These are phyloP conservation scores for Falco punctatus DNA, from an alignment of 2,113 vertebrate species.

Conservation along the genomic window DNA sequence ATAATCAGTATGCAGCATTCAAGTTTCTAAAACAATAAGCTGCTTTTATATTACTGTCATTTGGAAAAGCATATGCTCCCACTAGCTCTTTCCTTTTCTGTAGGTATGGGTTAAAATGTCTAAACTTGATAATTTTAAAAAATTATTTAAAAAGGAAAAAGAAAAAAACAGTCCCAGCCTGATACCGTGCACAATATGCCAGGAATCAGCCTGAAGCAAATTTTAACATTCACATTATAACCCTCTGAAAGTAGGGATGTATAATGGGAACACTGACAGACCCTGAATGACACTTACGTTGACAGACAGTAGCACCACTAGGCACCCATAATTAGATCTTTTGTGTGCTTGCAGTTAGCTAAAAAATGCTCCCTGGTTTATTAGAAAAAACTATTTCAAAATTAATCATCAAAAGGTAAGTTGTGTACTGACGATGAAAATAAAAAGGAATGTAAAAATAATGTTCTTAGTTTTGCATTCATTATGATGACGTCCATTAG, in stretches of 20 bases:
- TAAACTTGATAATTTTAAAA: conserved; percentile 44
- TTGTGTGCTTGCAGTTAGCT: conserved; percentile 60
- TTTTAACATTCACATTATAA: conserved; percentile 60
- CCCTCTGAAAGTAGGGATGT: conserved; percentile 62
- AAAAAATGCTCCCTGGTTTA: conserved; percentile 49
- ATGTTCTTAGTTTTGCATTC: neutral
- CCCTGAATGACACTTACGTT: conserved; percentile 47
- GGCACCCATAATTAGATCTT: conserved; percentile 70
- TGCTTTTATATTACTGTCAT: conserved; percentile 20
- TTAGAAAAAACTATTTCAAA: conserved; percentile 58
- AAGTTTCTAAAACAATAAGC: conserved; percentile 29
- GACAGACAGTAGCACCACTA: conserved; percentile 49
- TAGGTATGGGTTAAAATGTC: conserved; percentile 9
- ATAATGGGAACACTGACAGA: conserved; percentile 49
- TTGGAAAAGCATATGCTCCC: neutral
- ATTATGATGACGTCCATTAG: neutral
- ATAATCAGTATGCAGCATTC: conserved; percentile 13
- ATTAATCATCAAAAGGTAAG: conserved; percentile 36
- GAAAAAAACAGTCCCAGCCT: neutral
- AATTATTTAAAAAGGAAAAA: neutral
- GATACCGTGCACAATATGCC: conserved; percentile 48
- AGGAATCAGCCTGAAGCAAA: conserved; percentile 64
- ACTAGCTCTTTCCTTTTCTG: neutral
- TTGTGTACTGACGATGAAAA: conserved; percentile 31
- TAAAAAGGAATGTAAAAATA: conserved; percentile 3